Conservation (phyloP, 2,113 vertebrate genomes). For the Lepidothrix coronata region DNA sequence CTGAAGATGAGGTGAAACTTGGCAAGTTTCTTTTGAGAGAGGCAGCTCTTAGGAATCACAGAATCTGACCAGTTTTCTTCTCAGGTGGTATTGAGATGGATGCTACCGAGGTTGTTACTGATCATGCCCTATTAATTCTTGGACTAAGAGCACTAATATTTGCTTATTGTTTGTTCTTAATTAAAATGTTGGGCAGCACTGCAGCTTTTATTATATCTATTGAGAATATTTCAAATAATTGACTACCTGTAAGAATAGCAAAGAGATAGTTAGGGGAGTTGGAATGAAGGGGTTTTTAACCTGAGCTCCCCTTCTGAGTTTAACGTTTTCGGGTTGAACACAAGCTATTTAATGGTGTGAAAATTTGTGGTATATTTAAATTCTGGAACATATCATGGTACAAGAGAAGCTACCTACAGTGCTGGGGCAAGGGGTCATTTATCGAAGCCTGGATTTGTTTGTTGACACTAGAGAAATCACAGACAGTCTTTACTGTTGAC, state of each 20-base stretch:
- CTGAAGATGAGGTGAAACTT: background rate
- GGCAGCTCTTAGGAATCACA: background rate
- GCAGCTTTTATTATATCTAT: background rate
- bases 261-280: background rate
- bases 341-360: background rate
- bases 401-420: background rate
- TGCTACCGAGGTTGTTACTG: background rate
- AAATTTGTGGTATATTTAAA: background rate
- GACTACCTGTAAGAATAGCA: background rate
- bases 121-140: background rate
- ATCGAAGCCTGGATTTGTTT: background rate
- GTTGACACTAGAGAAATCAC: background rate
- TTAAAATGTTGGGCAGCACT: background rate
- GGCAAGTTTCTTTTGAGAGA: background rate
- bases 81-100: background rate
- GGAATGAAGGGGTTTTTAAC: background rate
- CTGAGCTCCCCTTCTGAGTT: too few relatives aligned
- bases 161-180: background rate
- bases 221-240: background rate
- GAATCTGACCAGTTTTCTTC: background rate
- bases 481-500: background rate
- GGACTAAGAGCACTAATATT: background rate
- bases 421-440: background rate
- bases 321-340: background rate
- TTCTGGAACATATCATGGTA: background rate